Evolutionary conservation across 2,113 vertebrate species (phyloP).

Genomic region (Anarrhichthys ocellatus): DNA sequence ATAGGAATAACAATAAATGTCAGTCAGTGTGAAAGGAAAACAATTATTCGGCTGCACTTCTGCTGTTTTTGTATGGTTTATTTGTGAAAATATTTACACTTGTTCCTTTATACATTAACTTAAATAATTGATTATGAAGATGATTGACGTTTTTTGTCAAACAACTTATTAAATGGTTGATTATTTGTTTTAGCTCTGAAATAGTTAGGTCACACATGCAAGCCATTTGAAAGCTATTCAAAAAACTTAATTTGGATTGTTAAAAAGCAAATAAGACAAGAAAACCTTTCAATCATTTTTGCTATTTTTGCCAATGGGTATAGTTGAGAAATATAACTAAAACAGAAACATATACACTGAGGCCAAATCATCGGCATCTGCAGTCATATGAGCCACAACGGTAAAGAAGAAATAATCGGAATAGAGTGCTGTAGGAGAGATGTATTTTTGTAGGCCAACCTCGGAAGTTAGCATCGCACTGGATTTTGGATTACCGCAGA

Average conservation of each 20-base stretch:
- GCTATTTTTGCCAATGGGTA: background rate
- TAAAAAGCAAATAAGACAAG: background rate
- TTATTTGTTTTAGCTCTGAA: background rate
- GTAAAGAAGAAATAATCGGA: background rate
- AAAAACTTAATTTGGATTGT: background rate
- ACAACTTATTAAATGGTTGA: background rate
- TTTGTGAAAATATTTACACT: background rate
- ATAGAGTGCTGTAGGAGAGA: background rate
- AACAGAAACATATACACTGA: background rate
- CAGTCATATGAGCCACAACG: background rate
- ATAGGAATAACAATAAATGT: constrained; percentile 77
- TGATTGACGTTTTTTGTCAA: background rate
- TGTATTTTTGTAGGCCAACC: background rate
- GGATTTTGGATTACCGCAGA: background rate
- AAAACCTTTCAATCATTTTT: background rate
- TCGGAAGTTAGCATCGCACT: background rate
- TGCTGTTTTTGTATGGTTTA: background rate
- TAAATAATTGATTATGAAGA: background rate
- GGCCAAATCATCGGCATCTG: constrained; percentile 1
- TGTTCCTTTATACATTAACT: background rate
- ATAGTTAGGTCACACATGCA: background rate
- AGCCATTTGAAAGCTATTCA: background rate
- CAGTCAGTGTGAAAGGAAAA: constrained; percentile 67
- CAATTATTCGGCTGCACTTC: constrained; percentile 22
- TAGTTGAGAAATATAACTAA: background rate